Evolutionary conservation across 2,113 vertebrate genomes (phyloP), one percentile per base, ranked within the genome.

Genomic region (Halichoerus grypus): DNA sequence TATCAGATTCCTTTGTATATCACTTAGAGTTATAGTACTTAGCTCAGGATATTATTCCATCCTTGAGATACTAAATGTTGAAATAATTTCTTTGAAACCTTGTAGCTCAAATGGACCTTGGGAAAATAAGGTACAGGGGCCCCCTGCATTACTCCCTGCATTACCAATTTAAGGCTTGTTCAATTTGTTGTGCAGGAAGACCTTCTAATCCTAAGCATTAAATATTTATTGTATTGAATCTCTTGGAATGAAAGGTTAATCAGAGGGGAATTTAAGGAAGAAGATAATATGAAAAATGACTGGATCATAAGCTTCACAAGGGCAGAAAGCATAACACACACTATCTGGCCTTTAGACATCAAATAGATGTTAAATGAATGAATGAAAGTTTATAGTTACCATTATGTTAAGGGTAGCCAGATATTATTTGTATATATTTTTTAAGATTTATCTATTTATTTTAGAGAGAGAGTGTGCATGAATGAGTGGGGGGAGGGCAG

Each of bases 81-180:
- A 74, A 94, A 86, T 55, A 63, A 89, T 96, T 71, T 86, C 28
- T 88, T 51, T 72, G 89, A 96, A 93, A 51, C 16, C 26, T 61
- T 96, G 36, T 85, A 13, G 36, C 39, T 69, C 53, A 71, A 82
- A 59, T 55, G 63, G 28, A 81, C 71, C 42, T 57, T 21, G 3
- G 33, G 31, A 59, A 91, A 79, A 72, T 51, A 71, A 87, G 16
- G 22, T 69, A 61, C 14, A 71, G 13, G 9, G n/a, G 31, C 5
- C 18, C 26, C 85, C 53, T 80, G 6, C 3, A 74, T 74, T 76
- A 59, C 13, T 12, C 84, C 31, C 65, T 69, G 7, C 51, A 77
- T 89, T 69, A 86, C 65, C 89, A 82, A 86, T 69, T 92, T 71
- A 94, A 81, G 22, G 5, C 24, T 86, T 71, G 51, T 53, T 89